A percentile compares a stretch with the other conserved stretches of the same genome.
Conservation (phyloP, 2,888 invertebrate genomes). For the Bombyx huttoni region DNA sequence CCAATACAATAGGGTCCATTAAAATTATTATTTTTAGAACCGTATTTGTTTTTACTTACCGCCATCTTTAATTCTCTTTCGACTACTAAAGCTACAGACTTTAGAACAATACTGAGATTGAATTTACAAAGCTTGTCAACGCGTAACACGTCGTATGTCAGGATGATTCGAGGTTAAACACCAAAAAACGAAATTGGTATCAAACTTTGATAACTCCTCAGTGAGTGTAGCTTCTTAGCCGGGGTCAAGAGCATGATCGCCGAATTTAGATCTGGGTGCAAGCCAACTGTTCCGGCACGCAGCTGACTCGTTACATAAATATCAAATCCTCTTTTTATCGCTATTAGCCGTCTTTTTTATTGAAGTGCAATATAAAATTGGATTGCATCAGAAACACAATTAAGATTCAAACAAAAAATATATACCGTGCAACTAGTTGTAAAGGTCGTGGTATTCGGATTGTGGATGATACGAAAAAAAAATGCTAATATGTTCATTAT, state of each 20-base stretch:
- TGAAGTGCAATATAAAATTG: conserved; percentile 13
- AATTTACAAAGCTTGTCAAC: conserved; percentile 7
- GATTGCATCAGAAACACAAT: conserved; percentile 12
- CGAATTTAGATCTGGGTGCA: conserved; percentile 55
- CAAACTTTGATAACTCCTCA: conserved; percentile 8
- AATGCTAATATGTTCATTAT: not conserved
- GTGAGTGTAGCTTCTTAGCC: conserved; percentile 39
- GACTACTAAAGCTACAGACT: conserved; percentile 7
- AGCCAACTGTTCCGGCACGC: conserved; percentile 46
- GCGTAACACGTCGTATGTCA: not conserved
- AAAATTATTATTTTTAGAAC: not conserved
- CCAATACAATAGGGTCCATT: not conserved
- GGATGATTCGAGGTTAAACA: not conserved
- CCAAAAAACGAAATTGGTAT: not conserved
- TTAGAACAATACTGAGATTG: conserved; percentile 14
- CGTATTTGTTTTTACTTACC: no score
- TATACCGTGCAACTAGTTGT: not conserved
- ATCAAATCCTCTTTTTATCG: conserved; percentile 25
- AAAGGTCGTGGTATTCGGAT: conserved; percentile 1
- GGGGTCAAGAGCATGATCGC: conserved; percentile 54
- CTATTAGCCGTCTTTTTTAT: conserved; percentile 12
- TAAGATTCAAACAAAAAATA: not conserved
- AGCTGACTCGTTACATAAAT: conserved; percentile 23
- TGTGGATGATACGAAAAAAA: not conserved
- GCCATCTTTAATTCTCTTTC: not conserved